Evolutionary conservation across 2,113 vertebrate species (phyloP), one percentile per base, ranked within the genome.

Genomic region (Eurystomus gularis): DNA sequence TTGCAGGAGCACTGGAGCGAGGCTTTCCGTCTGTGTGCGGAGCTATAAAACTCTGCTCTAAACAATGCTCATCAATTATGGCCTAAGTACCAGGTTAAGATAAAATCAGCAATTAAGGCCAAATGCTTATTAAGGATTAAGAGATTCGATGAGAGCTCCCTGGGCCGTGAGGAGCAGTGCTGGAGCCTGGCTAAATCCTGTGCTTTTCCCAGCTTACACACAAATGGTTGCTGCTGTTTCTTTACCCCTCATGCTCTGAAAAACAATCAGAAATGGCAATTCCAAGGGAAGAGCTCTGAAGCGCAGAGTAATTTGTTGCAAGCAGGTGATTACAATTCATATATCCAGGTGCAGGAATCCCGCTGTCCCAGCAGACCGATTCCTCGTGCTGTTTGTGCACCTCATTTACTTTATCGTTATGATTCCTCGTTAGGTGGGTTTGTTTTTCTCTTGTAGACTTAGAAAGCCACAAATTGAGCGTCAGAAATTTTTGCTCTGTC

Each of bases 91-190:
- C 13, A 13, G 46, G 60, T 58, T 70, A 10, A 64, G 69, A 94
- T 94, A 88, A 64, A 92, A 94, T 93, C 88, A 39, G 93, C 93
- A 96, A 92, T 96, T 95, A 96, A 80, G 85, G 88, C 60, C 88
- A 70, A 93, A 66, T 19, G 88, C 90, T 83, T 90, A 60, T 94
- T 93, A 82, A 86, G 96, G 71, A 71, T 58, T 70, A 77, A 19
- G 84, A 54, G 93, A 51, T 60, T 42, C 51, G 19, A 1, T 21
- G 91, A 15, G 89, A 78, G 85, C 85, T 77, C 85, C 8, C n/a
- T 78, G 95, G 75, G 84, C 87, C 10, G 12, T 79, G 40, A 89
- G 93, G 49, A 82, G 58, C 3, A 1, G 49, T 44, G 12, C 77
- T 78, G 60, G 76, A 88, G 77, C 88, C 64, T 55, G 64, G 80